Percentiles rank a stretch among this genome's conserved stretches.
These are phyloP conservation scores for Perizoma affinitatum DNA, from an alignment of 2,888 invertebrate species.

Conservation along the genomic window DNA sequence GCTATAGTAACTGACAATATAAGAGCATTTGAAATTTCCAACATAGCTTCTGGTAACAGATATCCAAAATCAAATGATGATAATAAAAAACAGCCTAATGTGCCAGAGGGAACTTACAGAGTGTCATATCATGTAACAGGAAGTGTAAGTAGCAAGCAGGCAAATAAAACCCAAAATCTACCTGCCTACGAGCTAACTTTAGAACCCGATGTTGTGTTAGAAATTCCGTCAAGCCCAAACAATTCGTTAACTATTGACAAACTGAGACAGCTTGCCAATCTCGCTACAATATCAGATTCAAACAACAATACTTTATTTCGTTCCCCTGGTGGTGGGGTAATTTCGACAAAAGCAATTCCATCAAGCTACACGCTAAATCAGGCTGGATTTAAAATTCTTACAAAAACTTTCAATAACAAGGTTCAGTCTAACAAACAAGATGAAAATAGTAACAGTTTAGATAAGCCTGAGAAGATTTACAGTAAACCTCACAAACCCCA, in stretches of 20 bases:
- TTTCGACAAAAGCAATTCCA: conserved; percentile 85
- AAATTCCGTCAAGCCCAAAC: conserved; percentile 73
- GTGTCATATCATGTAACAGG: conserved; percentile 79
- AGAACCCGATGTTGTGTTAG: conserved; percentile 75
- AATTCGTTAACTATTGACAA: conserved; percentile 73
- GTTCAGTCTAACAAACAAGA: conserved; percentile 75
- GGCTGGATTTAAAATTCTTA: conserved; percentile 86
- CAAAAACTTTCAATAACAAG: conserved; percentile 85
- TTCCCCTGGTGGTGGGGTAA: conserved; percentile 75
- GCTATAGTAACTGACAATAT: conserved; percentile 52
- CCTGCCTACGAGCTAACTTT: conserved; percentile 74
- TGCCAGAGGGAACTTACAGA: conserved; percentile 75
- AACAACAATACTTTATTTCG: conserved; percentile 80
- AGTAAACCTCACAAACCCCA: conserved; percentile 60
- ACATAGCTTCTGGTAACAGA: conserved; percentile 55
- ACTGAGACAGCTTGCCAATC: conserved; percentile 81
- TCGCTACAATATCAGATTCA: conserved; percentile 82
- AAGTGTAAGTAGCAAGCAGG: conserved; percentile 77
- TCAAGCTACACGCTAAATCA: conserved; percentile 85
- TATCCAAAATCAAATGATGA: conserved; percentile 70
- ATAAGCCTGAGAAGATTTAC: conserved; percentile 66
- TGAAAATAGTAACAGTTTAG: conserved; percentile 61
- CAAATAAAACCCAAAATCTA: conserved; percentile 72
- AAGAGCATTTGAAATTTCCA: conserved; percentile 44
- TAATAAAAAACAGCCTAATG: conserved; percentile 46